Evolutionary conservation across 1,140 invertebrate genomes (phyloP), one percentile per base, ranked within the genome.

Genomic region (Oncopeltus fasciatus): DNA sequence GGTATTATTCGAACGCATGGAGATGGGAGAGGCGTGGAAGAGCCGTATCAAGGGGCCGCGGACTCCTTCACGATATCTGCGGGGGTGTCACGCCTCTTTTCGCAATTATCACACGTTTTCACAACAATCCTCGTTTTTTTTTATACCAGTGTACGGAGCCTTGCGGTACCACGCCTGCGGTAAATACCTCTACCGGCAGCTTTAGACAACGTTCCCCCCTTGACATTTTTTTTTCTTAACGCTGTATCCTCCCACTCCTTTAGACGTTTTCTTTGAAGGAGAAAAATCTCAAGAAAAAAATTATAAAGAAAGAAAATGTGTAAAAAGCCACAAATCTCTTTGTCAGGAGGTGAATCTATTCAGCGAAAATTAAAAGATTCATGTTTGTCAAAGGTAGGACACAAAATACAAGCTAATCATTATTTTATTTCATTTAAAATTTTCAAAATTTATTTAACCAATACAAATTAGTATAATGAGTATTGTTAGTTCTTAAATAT

Each of bases 21-120:
- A 53, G 24, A 53, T 53, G 2, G 49, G 49, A 24, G 18, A 53
- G 12, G 18, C 1, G 31, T 38, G 31, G 31, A 38, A 38, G 14
- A 38, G 31, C 31, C 31, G 14, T 14, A 38, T 38, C 5, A n/a
- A 38, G 31, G 31, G 14, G 31, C 31, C 5, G 31, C 31, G n/a
- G n/a, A n/a, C n/a, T n/a, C 49, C 14, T 53, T 53, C 26, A 14
- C 21, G 49, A 53, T 53, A 53, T 53, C 21, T 9, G 49, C 18
- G 24, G 49, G 49, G 24, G 9, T 53, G 49, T 53, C 49, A 53
- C 49, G 49, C 2, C 24, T 53, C 49, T 27, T 53, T 53, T 53
- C 49, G 49, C 49, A 53, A 53, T 53, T 53, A 53, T 53, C 49
- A 53, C 49, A 53, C 24, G 49, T 53, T 53, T 53, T 26, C 31